These are phyloP conservation scores for Microcebus lehilahytsara DNA, from an alignment of 2,113 vertebrate genomes.

Conservation along the genomic window DNA sequence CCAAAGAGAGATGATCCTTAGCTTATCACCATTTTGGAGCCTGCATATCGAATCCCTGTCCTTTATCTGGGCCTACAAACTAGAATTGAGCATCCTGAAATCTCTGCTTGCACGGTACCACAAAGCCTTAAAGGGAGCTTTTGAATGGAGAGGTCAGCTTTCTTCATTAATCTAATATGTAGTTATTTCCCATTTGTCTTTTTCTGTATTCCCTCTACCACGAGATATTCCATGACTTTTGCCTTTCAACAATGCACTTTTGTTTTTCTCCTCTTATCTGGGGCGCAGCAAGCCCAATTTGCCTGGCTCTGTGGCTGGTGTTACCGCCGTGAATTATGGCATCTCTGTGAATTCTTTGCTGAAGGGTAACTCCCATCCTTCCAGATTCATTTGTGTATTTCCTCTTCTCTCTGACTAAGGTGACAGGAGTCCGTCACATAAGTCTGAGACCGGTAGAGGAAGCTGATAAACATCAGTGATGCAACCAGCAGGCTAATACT, in stretches of 20 bases:
- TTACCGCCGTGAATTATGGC: slow-evolving; percentile 68
- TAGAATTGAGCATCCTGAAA: background rate
- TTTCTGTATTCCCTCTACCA: background rate
- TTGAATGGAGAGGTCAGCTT: background rate
- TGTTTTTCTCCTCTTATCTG: slow-evolving; percentile 58
- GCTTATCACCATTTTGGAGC: background rate
- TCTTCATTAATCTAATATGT: slow-evolving; percentile 6
- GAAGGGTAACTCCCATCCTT: slow-evolving; percentile 69
- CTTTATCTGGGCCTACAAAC: background rate
- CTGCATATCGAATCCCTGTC: background rate
- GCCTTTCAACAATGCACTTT: slow-evolving; percentile 43
- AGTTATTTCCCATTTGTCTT: background rate
- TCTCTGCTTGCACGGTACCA: background rate
- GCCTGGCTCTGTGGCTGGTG: slow-evolving; percentile 70
- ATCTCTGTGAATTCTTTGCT: slow-evolving; percentile 69
- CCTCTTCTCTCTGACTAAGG: slow-evolving; percentile 50
- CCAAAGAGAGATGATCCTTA: background rate
- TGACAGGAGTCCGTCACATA: slow-evolving; percentile 35
- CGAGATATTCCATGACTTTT: background rate
- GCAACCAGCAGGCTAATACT: background rate
- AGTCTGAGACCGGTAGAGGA: background rate
- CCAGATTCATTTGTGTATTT: slow-evolving; percentile 68
- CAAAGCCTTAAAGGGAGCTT: background rate
- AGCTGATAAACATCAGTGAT: background rate
- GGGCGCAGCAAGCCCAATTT: slow-evolving; percentile 63